These are phyloP conservation scores for Pollicipes pollicipes DNA, from an alignment of 1,140 invertebrate species.

Conservation along the genomic window DNA sequence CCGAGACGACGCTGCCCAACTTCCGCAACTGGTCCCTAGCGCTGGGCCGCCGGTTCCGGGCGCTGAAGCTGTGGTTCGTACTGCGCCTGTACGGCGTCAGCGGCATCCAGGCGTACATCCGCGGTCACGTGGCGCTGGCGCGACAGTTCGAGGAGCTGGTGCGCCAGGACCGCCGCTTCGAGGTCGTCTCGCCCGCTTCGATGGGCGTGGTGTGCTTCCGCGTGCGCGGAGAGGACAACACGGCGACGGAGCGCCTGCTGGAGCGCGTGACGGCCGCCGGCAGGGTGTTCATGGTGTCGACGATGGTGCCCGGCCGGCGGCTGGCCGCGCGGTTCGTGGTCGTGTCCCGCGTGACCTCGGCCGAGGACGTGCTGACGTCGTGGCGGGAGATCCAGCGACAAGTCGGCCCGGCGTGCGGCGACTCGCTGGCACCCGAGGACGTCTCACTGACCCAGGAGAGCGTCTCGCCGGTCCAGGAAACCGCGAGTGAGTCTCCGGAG, in stretches of 20 bases:
- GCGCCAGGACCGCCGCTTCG: constrained; percentile 53
- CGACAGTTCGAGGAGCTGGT: constrained; percentile 64
- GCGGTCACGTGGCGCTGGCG: constrained; percentile 46
- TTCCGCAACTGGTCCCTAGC: constrained; percentile 85
- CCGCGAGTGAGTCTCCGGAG: too few relatives aligned
- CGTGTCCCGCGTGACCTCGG: constrained; percentile 9
- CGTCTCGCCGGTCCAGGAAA: too few relatives aligned
- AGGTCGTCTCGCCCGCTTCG: constrained; percentile 73
- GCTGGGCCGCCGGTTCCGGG: constrained; percentile 47
- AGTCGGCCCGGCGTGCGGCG: neutral
- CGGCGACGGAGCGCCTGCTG: constrained; percentile 61
- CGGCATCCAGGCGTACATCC: constrained; percentile 67
- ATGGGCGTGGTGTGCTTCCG: constrained; percentile 65
- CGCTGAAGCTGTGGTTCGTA: constrained; percentile 93
- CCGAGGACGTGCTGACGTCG: constrained; percentile 10
- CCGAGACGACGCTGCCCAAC: constrained; percentile 93
- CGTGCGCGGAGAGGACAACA: constrained; percentile 69
- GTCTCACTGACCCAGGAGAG: too few relatives aligned
- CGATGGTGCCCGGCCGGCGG: constrained; percentile 46
- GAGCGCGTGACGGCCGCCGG: constrained; percentile 75
- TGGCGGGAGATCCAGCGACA: constrained; percentile 9
- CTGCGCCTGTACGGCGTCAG: constrained; percentile 70
- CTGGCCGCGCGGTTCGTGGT: constrained; percentile 14
- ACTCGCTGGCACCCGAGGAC: too few relatives aligned
- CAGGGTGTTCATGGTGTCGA: constrained; percentile 83